These are phyloP conservation scores for Phylloscopus whistleri DNA, from an alignment of 2,113 vertebrate genomes.

Conservation along the genomic window DNA sequence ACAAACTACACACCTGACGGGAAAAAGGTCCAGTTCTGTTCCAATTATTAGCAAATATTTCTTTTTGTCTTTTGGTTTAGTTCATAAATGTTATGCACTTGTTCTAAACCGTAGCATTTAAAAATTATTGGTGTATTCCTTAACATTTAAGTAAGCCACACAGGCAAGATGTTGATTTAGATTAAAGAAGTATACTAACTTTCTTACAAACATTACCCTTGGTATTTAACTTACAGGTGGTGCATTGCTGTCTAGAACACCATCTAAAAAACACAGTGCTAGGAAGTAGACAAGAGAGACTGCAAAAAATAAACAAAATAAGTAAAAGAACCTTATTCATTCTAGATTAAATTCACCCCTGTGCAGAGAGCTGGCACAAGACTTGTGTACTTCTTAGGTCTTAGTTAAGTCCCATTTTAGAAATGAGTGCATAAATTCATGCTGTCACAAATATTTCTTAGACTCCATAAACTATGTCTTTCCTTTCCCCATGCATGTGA, in stretches of 20 bases:
- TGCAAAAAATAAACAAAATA: constrained; percentile 23
- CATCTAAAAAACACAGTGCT: not conserved
- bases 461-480: not conserved
- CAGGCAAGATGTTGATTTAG: not conserved
- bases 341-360: constrained; percentile 1
- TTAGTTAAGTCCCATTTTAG: constrained; percentile 10
- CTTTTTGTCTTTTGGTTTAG: not conserved
- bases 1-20: not conserved
- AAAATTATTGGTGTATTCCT: not conserved
- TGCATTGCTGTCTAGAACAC: not conserved
- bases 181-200: not conserved
- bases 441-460: not conserved
- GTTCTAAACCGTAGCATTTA: not conserved
- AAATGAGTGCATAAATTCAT: not conserved
- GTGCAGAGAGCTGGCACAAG: not conserved
- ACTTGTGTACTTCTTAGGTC: not conserved
- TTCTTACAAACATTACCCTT: not conserved
- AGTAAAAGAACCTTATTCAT: constrained; percentile 42
- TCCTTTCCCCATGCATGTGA: not conserved
- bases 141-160: not conserved
- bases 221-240: not conserved
- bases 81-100: not conserved
- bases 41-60: not conserved
- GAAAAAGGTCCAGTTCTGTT: not conserved
- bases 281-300: not conserved